Percentiles rank a stretch among this genome's conserved stretches.
Conservation (phyloP, 2,113 vertebrate species). For the Microcebus murinus region DNA sequence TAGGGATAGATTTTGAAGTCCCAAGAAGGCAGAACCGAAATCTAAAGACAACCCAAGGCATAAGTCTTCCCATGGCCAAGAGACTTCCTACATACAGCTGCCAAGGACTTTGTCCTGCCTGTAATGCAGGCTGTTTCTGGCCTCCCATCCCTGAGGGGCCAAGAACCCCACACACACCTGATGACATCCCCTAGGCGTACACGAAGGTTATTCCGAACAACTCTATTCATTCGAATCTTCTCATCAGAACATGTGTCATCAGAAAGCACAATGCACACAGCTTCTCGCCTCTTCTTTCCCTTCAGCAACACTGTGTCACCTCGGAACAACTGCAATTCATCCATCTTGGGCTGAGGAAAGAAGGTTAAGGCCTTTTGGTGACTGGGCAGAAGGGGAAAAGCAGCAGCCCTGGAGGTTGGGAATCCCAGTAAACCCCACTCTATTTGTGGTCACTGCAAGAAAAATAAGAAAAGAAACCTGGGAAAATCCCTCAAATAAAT, state of each 20-base stretch:
- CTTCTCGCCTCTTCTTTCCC: slow-evolving; percentile 98
- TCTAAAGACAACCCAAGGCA: background rate
- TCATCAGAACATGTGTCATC: slow-evolving; percentile 99
- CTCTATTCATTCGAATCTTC: slow-evolving; percentile 99
- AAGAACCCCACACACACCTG: slow-evolving; percentile 87
- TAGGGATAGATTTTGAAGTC: slow-evolving; percentile 21
- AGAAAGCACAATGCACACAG: slow-evolving; percentile 98
- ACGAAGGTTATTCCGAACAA: slow-evolving; percentile 98
- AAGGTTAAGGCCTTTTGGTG: slow-evolving; percentile 41
- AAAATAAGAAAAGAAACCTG: slow-evolving; percentile 63
- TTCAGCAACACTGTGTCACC: slow-evolving; percentile 98
- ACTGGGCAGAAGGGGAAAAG: background rate
- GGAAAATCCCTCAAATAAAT: slow-evolving; percentile 57
- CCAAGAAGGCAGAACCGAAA: slow-evolving; percentile 20
- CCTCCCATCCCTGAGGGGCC: slow-evolving; percentile 42
- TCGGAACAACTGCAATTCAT: slow-evolving; percentile 98
- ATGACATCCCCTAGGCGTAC: slow-evolving; percentile 98
- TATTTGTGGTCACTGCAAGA: slow-evolving; percentile 54
- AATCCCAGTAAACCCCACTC: slow-evolving; percentile 67
- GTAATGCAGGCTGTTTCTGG: slow-evolving; percentile 10
- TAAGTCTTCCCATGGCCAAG: background rate
- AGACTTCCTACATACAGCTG: slow-evolving; percentile 3
- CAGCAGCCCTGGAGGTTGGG: slow-evolving; percentile 35
- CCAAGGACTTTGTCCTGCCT: background rate
- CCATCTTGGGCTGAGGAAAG: slow-evolving; percentile 95